These are phyloP conservation scores for Hydropsyche betteni DNA, from an alignment of 2,888 invertebrate species.

Conservation along the genomic window DNA sequence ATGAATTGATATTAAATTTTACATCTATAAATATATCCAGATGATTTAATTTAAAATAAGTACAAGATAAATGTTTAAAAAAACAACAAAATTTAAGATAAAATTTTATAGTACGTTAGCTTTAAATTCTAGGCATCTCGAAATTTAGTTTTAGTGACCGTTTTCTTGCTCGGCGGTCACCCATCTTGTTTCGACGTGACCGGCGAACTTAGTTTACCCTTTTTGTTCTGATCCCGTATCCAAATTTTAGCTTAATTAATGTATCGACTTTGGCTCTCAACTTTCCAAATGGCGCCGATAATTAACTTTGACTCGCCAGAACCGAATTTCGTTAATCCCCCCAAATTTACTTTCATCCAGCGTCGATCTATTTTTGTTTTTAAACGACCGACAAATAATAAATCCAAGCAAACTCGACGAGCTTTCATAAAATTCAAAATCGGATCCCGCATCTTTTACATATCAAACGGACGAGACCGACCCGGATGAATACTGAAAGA, in stretches of 20 bases:
- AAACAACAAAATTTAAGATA: too few relatives aligned
- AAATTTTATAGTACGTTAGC: too few relatives aligned
- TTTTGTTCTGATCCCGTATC: background rate
- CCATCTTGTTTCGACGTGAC: slow-evolving; percentile 11
- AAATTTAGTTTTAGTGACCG: background rate
- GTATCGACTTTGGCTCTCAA: slow-evolving; percentile 2
- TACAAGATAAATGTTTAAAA: too few relatives aligned
- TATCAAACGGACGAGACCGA: too few relatives aligned
- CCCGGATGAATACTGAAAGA: too few relatives aligned
- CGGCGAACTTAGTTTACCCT: slow-evolving; percentile 1
- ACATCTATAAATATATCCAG: background rate
- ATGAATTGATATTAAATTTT: background rate
- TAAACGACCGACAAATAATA: background rate
- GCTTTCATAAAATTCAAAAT: background rate
- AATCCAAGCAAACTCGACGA: background rate
- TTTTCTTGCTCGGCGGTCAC: slow-evolving; percentile 9
- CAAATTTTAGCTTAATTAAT: slow-evolving; percentile 27
- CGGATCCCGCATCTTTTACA: background rate
- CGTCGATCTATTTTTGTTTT: background rate
- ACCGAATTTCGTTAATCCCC: too few relatives aligned
- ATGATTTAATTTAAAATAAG: background rate
- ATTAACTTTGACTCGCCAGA: slow-evolving; percentile 51
- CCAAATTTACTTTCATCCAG: too few relatives aligned
- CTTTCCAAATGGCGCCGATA: slow-evolving; percentile 48
- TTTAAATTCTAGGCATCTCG: too few relatives aligned